phyloP scores from a whole-genome alignment of 2,113 vertebrate genomes.

The Polypterus senegalus region DNA sequence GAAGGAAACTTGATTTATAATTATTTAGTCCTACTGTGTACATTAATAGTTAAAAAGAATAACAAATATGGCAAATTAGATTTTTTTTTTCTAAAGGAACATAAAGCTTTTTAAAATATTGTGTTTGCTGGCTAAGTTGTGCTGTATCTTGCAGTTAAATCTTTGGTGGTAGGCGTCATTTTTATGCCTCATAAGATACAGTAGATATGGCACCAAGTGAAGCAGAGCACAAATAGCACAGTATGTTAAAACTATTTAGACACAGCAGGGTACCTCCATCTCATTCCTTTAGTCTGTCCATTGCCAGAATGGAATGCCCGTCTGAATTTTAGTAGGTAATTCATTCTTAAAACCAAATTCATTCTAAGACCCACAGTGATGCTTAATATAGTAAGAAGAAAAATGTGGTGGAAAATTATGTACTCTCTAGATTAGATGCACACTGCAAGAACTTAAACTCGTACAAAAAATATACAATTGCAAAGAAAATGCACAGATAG shows the following conservation, averaged over 20 bases:
- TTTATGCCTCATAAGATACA: background rate
- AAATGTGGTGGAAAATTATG: background rate
- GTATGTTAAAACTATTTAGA: background rate
- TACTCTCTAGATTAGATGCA: background rate
- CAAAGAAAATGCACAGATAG: background rate
- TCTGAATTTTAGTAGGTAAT: background rate
- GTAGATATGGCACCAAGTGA: background rate
- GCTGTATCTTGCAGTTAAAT: too few species aligned
- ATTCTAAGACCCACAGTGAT: background rate
- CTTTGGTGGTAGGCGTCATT: too few species aligned
- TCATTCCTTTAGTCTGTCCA: background rate
- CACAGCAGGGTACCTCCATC: background rate
- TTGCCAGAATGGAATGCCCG: background rate
- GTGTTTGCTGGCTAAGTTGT: too few species aligned
- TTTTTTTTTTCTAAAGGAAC: too few species aligned
- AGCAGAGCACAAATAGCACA: background rate
- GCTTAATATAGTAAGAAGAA: background rate
- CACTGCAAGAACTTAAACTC: background rate
- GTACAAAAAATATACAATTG: background rate
- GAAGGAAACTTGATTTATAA: too few species aligned
- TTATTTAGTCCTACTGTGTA: too few species aligned
- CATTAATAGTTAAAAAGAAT: too few species aligned
- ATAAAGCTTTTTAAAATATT: too few species aligned
- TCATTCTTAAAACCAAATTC: background rate
- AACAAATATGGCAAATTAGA: too few species aligned